Percentiles rank a stretch among this genome's conserved stretches.
phyloP scores from a whole-genome alignment of 2,888 invertebrate genomes.

The Omphaloscelis lunosa region DNA sequence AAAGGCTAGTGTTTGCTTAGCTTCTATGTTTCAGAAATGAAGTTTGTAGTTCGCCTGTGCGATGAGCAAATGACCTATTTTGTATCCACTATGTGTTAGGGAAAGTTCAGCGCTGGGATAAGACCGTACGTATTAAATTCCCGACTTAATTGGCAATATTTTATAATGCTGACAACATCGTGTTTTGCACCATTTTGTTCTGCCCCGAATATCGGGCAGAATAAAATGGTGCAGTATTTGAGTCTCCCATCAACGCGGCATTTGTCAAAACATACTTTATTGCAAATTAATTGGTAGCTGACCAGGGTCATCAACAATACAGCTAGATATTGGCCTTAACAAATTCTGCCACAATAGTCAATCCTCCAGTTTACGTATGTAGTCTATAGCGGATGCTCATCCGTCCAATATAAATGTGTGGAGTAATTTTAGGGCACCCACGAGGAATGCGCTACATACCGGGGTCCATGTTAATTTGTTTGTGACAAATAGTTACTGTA shows the following conservation, averaged over 20 bases:
- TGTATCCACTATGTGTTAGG: background rate
- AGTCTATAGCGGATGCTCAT: slow-evolving; percentile 47
- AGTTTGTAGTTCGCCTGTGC: background rate
- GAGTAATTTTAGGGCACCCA: slow-evolving; percentile 48
- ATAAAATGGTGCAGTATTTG: background rate
- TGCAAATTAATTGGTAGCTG: background rate
- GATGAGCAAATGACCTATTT: background rate
- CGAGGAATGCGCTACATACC: slow-evolving; percentile 33
- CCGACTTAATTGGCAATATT: background rate
- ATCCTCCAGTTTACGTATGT: slow-evolving; percentile 4
- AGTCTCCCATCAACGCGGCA: no score
- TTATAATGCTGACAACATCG: background rate
- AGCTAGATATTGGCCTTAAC: background rate
- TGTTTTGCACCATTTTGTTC: background rate
- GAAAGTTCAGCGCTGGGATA: background rate
- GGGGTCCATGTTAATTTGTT: slow-evolving; percentile 25
- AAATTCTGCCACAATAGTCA: slow-evolving; percentile 34
- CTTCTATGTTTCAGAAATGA: background rate
- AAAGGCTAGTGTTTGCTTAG: slow-evolving; percentile 1
- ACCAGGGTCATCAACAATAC: background rate
- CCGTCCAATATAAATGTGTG: slow-evolving; percentile 49
- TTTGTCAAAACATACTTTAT: background rate
- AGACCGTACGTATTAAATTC: background rate
- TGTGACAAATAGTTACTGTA: slow-evolving; percentile 9
- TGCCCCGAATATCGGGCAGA: background rate